Evolutionary conservation across 2,113 vertebrate genomes (phyloP).

Genomic region (Prochilodus magdalenae): DNA sequence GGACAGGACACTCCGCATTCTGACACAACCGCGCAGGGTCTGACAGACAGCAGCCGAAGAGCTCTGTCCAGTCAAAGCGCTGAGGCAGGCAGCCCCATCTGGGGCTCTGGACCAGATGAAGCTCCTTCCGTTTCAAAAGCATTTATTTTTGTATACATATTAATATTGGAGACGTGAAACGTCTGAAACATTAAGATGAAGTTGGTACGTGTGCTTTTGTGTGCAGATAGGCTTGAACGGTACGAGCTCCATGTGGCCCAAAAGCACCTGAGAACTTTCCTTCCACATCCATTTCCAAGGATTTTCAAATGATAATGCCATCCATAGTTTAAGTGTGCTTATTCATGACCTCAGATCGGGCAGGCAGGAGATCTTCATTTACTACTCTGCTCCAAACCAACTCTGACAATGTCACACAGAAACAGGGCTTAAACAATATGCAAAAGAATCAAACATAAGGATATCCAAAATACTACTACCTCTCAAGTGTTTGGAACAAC

Average conservation of each 20-base stretch:
- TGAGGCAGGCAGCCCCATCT: constrained; percentile 40
- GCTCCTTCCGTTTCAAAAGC: constrained; percentile 1
- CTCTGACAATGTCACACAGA: neutral
- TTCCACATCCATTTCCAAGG: constrained; percentile 48
- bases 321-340: neutral
- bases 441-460: no score
- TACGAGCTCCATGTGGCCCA: constrained; percentile 54
- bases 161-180: no score
- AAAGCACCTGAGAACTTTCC: constrained; percentile 45
- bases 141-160: no score
- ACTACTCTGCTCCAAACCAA: neutral
- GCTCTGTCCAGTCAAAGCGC: constrained; percentile 52
- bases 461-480: no score
- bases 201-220: constrained; percentile 3
- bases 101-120: constrained; percentile 52
- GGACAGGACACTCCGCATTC: constrained; percentile 52
- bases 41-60: constrained; percentile 48
- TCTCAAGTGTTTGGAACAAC: no score
- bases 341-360: neutral
- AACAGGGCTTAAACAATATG: neutral
- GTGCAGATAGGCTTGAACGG: neutral
- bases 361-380: neutral
- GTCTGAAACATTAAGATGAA: neutral
- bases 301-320: neutral
- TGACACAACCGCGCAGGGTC: constrained; percentile 55